Conservation (phyloP, 1,140 invertebrate species). For the Trinorchestia longiramus region DNA sequence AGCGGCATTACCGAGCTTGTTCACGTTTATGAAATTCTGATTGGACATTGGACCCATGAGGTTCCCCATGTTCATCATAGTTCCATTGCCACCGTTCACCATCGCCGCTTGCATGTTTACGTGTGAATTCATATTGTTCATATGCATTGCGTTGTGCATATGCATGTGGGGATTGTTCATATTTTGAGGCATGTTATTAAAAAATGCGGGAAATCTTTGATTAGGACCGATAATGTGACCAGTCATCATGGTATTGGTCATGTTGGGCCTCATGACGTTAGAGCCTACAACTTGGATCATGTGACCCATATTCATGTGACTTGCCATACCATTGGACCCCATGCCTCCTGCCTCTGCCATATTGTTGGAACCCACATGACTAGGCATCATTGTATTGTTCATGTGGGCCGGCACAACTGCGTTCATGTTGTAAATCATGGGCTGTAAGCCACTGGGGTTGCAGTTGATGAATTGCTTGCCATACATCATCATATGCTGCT, state of each 20-base stretch:
- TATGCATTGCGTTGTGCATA: slow-evolving; percentile 37
- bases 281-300: slow-evolving; percentile 40
- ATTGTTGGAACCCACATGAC: background rate
- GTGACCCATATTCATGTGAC: slow-evolving; percentile 33
- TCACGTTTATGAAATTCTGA: slow-evolving; percentile 48
- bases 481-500: slow-evolving; percentile 34
- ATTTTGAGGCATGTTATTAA: slow-evolving; percentile 44
- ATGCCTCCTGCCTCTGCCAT: background rate
- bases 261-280: slow-evolving; percentile 39
- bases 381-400: slow-evolving; percentile 13
- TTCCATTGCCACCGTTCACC: slow-evolving; percentile 58
- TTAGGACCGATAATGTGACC: slow-evolving; percentile 14
- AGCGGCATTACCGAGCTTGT: slow-evolving; percentile 14
- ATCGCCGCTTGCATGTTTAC: slow-evolving; percentile 42
- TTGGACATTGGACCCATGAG: slow-evolving; percentile 42
- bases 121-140: slow-evolving; percentile 60
- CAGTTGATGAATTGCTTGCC: slow-evolving; percentile 43
- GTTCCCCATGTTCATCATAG: slow-evolving; percentile 57
- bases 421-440: slow-evolving; percentile 56
- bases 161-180: slow-evolving; percentile 60
- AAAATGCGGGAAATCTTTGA: slow-evolving; percentile 34
- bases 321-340: background rate
- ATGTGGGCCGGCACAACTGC: background rate
- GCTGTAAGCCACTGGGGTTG: slow-evolving; percentile 20
- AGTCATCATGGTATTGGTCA: slow-evolving; percentile 44